phyloP scores from a whole-genome alignment of 1,140 invertebrate species.

The Drosophila nannoptera region DNA sequence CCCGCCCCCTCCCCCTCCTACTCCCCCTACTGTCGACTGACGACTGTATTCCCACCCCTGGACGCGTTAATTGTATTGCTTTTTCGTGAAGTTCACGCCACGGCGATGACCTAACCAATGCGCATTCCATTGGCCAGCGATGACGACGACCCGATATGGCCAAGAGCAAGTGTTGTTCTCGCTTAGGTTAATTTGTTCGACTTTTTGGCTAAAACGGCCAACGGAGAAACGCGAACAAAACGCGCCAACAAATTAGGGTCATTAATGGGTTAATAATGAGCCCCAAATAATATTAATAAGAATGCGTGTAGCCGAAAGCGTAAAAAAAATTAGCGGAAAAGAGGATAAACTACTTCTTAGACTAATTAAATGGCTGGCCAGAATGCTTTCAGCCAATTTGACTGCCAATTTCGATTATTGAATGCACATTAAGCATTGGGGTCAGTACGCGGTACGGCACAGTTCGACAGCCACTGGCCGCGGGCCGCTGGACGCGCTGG shows the following conservation, averaged over 20 bases:
- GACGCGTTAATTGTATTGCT: constrained; percentile 21
- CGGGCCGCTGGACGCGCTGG: no score
- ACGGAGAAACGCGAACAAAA: neutral
- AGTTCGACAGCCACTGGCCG: constrained; percentile 21
- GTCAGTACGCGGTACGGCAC: constrained; percentile 18
- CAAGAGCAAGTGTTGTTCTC: constrained; percentile 26
- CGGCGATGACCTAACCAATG: constrained; percentile 34
- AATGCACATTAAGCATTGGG: constrained; percentile 27
- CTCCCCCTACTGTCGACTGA: neutral
- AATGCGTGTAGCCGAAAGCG: neutral
- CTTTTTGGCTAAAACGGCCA: constrained; percentile 23
- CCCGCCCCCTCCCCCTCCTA: neutral
- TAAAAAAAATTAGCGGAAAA: neutral
- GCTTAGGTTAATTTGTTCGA: constrained; percentile 39
- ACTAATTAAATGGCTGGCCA: constrained; percentile 20
- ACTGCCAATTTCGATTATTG: constrained; percentile 24
- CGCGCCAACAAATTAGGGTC: constrained; percentile 25
- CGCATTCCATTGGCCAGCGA: constrained; percentile 5
- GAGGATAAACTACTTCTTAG: constrained; percentile 14
- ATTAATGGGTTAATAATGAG: constrained; percentile 41
- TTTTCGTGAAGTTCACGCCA: constrained; percentile 20
- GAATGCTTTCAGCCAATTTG: constrained; percentile 4
- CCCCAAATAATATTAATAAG: constrained; percentile 12
- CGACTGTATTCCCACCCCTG: neutral
- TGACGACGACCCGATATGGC: constrained; percentile 26